Evolutionary conservation across 2,888 invertebrate species (phyloP).

Genomic region (Polymixis flavicincta): DNA sequence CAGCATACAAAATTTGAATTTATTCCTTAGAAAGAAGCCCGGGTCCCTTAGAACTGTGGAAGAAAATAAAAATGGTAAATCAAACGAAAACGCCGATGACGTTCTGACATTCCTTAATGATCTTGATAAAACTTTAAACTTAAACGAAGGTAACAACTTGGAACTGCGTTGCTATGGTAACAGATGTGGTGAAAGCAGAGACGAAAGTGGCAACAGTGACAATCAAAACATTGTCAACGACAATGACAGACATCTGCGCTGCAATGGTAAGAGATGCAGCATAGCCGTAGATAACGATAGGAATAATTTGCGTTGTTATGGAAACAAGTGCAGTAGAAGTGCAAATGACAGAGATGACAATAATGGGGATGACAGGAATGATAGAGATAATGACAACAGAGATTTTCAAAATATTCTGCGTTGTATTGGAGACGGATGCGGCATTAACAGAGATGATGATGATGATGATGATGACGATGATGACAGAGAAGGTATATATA

Average conservation of each 20-base stretch:
- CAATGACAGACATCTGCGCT: slow-evolving; percentile 24
- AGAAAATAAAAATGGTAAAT: slow-evolving; percentile 1
- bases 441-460: slow-evolving; percentile 13
- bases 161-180: slow-evolving; percentile 31
- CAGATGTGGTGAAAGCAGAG: slow-evolving; percentile 31
- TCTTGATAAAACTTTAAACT: slow-evolving; percentile 10
- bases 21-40: slow-evolving; percentile 24
- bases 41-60: not conserved
- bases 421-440: slow-evolving; percentile 28
- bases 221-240: slow-evolving; percentile 15
- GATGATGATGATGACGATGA: slow-evolving; percentile 14
- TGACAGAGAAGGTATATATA: not conserved
- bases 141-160: not conserved
- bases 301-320: slow-evolving; percentile 23
- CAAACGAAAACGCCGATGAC: slow-evolving; percentile 4
- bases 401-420: slow-evolving; percentile 11
- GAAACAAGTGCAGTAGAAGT: slow-evolving; percentile 35
- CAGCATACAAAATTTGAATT: slow-evolving; percentile 38
- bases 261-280: slow-evolving; percentile 31
- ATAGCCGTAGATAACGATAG: slow-evolving; percentile 2
- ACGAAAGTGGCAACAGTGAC: slow-evolving; percentile 7
- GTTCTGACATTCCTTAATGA: slow-evolving; percentile 32
- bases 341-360: not conserved
- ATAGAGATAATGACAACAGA: not conserved
- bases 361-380: not conserved